Percentiles rank a stretch among this genome's conserved stretches.
Conservation (phyloP, 2,113 vertebrate genomes). For the Channa maculata region DNA sequence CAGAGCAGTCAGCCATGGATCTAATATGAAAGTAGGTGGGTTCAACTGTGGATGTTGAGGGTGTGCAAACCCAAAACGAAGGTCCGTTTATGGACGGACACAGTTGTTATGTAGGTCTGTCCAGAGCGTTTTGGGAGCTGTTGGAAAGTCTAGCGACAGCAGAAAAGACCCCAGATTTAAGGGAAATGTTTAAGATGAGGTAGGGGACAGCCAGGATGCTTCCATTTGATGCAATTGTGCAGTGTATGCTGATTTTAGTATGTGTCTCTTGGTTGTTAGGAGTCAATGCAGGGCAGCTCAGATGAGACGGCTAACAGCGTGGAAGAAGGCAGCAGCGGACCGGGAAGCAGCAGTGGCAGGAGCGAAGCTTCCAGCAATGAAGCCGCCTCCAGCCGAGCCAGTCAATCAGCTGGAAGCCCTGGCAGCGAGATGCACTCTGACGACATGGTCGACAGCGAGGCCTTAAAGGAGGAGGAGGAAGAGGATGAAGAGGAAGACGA, state of each 20-base stretch:
- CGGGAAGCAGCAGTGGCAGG: conserved; percentile 94
- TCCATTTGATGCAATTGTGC: too few species aligned
- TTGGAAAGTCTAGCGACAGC: too few species aligned
- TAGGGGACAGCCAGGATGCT: too few species aligned
- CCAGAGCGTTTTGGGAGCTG: too few species aligned
- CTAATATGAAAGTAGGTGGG: too few species aligned
- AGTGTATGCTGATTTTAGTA: not conserved
- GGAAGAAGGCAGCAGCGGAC: conserved; percentile 98
- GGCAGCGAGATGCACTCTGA: conserved; percentile 96
- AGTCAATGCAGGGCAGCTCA: conserved; percentile 99
- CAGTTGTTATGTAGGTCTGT: too few species aligned
- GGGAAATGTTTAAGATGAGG: too few species aligned
- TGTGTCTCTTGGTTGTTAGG: conserved; percentile 77
- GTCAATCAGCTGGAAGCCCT: conserved; percentile 96
- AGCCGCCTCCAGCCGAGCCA: conserved; percentile 94
- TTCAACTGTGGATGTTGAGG: too few species aligned
- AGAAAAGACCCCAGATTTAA: too few species aligned
- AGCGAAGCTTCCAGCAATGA: conserved; percentile 98
- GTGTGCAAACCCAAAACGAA: too few species aligned
- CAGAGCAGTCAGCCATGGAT: too few species aligned
- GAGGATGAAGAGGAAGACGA: conserved; percentile 91
- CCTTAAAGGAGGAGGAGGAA: conserved; percentile 94
- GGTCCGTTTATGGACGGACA: too few species aligned
- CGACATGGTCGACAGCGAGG: conserved; percentile 97
- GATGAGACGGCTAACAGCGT: conserved; percentile 98